phyloP scores from a whole-genome alignment of 2,113 vertebrate species.

The Nyctibius bracteatus region DNA sequence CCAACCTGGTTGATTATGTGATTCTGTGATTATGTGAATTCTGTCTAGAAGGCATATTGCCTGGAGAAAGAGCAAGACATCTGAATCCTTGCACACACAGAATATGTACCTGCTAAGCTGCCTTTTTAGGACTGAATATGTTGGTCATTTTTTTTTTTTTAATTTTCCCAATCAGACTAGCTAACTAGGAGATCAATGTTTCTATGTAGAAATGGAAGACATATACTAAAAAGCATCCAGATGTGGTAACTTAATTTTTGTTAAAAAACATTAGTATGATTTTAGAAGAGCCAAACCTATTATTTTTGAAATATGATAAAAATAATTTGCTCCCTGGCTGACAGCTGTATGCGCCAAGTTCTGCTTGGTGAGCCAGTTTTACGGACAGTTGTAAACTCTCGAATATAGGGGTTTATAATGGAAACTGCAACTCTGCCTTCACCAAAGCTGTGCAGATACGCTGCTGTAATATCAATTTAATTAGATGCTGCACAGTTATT shows the following conservation, averaged over 20 bases:
- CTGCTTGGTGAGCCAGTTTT: slow-evolving; percentile 2
- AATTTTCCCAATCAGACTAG: background rate
- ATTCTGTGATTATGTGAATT: background rate
- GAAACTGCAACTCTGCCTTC: slow-evolving; percentile 17
- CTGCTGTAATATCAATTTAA: background rate
- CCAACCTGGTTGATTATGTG: too few species aligned
- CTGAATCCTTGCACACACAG: background rate
- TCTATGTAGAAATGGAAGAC: background rate
- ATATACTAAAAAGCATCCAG: background rate
- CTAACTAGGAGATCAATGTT: background rate
- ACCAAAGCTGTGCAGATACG: background rate
- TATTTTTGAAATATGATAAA: slow-evolving; percentile 18
- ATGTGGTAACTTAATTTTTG: background rate
- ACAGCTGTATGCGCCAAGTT: slow-evolving; percentile 1
- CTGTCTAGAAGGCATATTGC: background rate
- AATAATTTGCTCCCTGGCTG: slow-evolving; percentile 16
- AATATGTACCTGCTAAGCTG: background rate
- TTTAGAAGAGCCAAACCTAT: slow-evolving; percentile 37
- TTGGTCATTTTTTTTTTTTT: background rate
- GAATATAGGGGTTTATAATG: background rate
- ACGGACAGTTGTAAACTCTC: background rate
- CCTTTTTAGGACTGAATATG: background rate
- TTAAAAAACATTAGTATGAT: background rate
- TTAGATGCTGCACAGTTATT: background rate
- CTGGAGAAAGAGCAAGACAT: background rate